These are phyloP conservation scores for Allophyes oxyacanthae DNA, from an alignment of 2,888 invertebrate species.

Conservation along the genomic window DNA sequence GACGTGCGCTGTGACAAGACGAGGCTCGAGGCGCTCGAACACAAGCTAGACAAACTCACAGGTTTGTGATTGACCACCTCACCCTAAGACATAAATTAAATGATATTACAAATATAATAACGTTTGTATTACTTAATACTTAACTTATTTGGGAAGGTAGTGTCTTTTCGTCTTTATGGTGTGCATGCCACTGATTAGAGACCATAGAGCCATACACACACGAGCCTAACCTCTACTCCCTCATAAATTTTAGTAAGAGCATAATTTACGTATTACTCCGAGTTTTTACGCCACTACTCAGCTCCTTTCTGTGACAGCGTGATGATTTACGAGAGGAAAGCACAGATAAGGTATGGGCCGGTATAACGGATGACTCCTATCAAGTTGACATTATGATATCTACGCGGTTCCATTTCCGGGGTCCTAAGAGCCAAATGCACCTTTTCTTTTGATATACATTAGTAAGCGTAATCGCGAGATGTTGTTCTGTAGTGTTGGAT, in stretches of 20 bases:
- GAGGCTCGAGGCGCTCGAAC: slow-evolving; percentile 67
- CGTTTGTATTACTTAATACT: too few species aligned
- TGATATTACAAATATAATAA: too few species aligned
- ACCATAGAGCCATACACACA: too few species aligned
- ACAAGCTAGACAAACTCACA: slow-evolving; percentile 78
- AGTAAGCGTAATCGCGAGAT: not conserved
- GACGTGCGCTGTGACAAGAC: slow-evolving; percentile 34
- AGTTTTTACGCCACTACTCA: slow-evolving; percentile 33
- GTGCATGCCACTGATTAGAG: too few species aligned
- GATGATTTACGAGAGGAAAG: slow-evolving; percentile 44
- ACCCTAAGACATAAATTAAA: too few species aligned
- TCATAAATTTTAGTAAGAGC: not conserved
- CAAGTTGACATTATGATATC: slow-evolving; percentile 54
- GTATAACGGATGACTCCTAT: slow-evolving; percentile 39
- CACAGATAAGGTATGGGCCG: slow-evolving; percentile 24
- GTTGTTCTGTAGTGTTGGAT: too few species aligned
- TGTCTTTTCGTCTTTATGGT: too few species aligned
- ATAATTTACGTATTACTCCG: slow-evolving; percentile 30
- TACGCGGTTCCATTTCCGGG: slow-evolving; percentile 14
- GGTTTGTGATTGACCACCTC: too few species aligned
- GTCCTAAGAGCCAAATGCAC: slow-evolving; percentile 7
- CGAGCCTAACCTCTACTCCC: too few species aligned
- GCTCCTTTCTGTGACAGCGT: slow-evolving; percentile 38
- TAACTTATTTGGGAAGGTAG: too few species aligned
- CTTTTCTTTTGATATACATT: not conserved